Evolutionary conservation across 2,113 vertebrate genomes (phyloP), one percentile per base, ranked within the genome.

Genomic region (Carassius carassius): DNA sequence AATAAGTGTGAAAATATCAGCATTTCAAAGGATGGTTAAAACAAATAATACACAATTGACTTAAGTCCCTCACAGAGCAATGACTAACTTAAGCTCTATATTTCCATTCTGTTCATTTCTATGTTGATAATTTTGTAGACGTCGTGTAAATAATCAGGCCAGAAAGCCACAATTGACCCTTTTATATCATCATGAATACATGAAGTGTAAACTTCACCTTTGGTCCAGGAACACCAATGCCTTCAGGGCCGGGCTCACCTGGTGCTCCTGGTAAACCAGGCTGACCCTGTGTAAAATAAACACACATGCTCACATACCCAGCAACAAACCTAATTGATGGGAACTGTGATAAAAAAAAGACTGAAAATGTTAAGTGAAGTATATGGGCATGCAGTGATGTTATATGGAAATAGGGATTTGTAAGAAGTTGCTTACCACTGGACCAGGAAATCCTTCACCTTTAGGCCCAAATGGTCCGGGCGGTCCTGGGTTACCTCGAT

Each of bases 401-500:
- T 62, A 11, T 80, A 86, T n/a, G 56, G 56, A n/a, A 25, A 29
- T 76, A 49, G 3, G 6, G 76, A 32, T 29, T 29, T 32, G 21
- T 51, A 54, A 12, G 85, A 8, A 83, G 21, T 78, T 90, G 96
- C 95, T 90, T 90, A 97, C 97, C 79, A 92, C 85, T 86, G 94
- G 94, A 83, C 97, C 97, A 0, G 95, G 94, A 80, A 92, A 92
- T 49, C 96, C 97, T 88, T 97, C 96, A 85, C 97, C 97, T 94
- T 97, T 98, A 84, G 93, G 94, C 44, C 97, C 97, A 85, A 89
- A 84, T 80, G 94, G 95, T 73, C 97, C 97, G 0, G 88, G 88
- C 74, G 86, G 93, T 85, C 97, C 97, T 56, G 91, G 79, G 73
- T 91, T 90, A 63, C 97, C 97, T 85, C 91, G 95, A 3, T 97